Evolutionary conservation across 2,888 invertebrate genomes (phyloP), one percentile per base, ranked within the genome.

Genomic region (Eristalinus sepulchralis): DNA sequence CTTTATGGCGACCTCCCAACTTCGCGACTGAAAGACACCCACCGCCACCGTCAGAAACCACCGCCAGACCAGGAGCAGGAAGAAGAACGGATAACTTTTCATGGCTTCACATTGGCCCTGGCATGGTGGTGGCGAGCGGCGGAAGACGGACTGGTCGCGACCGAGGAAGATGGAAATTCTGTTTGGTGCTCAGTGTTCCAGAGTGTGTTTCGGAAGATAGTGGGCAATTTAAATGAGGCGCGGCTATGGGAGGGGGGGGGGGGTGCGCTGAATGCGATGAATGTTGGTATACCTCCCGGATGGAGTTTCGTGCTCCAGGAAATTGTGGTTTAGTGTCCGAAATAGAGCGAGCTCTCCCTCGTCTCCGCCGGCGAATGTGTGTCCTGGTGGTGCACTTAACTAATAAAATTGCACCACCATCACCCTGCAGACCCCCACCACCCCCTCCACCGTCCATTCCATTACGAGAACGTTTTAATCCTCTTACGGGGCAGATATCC

Each of bases 311-410:
- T 86, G 85, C 85, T 82, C 39, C 85, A 86, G 85, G 85, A 86
- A 86, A 82, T 86, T 86, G 85, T 86, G 85, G 85, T 82, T 86
- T 82, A 86, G 77, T 82, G 85, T 82, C 85, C 82, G 85, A 86
- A 86, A 82, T 85, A 39, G 78, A 85, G 77, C 34, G 77, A 85
- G 27, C 82, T 70, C 82, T 86, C 66, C 68, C 60, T 66, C 53
- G 8, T 1, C n/a, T 0, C 24, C n/a, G 39, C 34, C 59, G 27
- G 6, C 66, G 75, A 81, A 66, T 81, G 85, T 55, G 33, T 63
- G 53, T 76, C 71, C 70, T 75, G 33, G 31, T 55, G 81, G 72
- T 85, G 85, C 77, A 82, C 78, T 82, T 78, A 82, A 66, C 85
- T 82, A 86, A 86, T 82, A 77, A 78, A 78, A 71, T 47, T 71